A percentile compares a stretch with the other conserved stretches of the same genome.
These are phyloP conservation scores for Okamejei kenojei DNA, from an alignment of 2,797 vertebrate species.

Conservation along the genomic window DNA sequence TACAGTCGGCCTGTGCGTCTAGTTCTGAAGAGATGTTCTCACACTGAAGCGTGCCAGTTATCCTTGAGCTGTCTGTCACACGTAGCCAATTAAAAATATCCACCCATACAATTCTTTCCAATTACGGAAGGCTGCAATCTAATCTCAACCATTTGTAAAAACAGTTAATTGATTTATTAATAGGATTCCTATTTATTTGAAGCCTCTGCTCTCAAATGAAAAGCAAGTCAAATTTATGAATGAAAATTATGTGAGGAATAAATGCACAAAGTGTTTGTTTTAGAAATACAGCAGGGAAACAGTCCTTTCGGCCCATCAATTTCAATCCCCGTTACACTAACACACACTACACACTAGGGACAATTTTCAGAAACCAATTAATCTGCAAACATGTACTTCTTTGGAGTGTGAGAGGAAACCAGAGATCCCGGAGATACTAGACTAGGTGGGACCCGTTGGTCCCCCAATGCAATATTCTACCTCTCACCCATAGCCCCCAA, in stretches of 20 bases:
- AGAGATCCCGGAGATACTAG: too few relatives aligned
- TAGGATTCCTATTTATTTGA: background rate
- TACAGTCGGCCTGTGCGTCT: background rate
- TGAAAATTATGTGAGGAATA: too few relatives aligned
- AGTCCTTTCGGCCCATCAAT: too few relatives aligned
- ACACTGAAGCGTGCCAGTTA: background rate
- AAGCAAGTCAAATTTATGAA: background rate
- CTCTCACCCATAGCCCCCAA: too few relatives aligned
- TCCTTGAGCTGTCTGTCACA: background rate
- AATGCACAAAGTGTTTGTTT: too few relatives aligned
- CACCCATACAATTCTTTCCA: background rate
- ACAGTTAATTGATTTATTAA: background rate
- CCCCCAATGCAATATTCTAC: too few relatives aligned
- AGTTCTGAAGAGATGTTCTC: background rate
- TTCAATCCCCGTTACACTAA: background rate
- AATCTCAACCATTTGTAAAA: background rate
- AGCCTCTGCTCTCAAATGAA: background rate
- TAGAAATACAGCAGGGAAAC: too few relatives aligned
- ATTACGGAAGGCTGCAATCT: background rate
- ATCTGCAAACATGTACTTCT: too few relatives aligned
- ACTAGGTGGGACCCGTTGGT: too few relatives aligned
- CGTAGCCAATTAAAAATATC: background rate
- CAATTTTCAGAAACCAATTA: too few relatives aligned
- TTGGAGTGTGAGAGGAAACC: too few relatives aligned
- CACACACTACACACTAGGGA: too few relatives aligned